Evolutionary conservation across 2,888 invertebrate species (phyloP), one percentile per base, ranked within the genome.

Genomic region (Clitarchus hookeri): DNA sequence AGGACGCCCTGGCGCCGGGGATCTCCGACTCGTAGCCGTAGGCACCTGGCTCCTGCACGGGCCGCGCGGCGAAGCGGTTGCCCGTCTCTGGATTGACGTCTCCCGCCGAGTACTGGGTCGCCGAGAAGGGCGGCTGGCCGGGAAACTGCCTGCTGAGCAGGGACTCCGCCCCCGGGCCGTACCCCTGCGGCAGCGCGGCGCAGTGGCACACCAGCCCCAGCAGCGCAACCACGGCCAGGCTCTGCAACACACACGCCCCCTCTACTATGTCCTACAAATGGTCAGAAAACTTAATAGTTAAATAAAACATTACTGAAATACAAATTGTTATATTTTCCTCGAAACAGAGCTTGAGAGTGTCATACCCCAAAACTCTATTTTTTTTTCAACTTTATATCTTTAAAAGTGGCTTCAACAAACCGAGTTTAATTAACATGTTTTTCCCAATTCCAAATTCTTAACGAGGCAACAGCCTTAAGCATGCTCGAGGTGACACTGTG

Each of bases 21-120:
- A 82, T 19, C 82, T 27, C 82, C 1, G 27, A 27, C 27, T 82
- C 82, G 82, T 82, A 82, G 44, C 82, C 82, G 27, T 82, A 82
- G 16, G 27, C 16, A 19, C 36, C 80, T 6, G 80, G 80, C 19
- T 36, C 80, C 4, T 9, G 16, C 11, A 36, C 4, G 16, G 36
- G 26, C 13, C 13, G 13, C 36, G 27, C 80, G 9, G 80, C 36
- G 80, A 80, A 80, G 27, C 80, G 80, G 27, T 26, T 25, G 26
- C 80, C 80, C 8, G 80, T 80, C 80, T 26, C 26, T 6, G 80
- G 80, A 25, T 26, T 80, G 12, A 80, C 26, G 19, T 80, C 80
- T 8, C 80, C 80, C 6, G 80, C 80, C 23, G 19, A 16, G 26
- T 78, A 78, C 26, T 78, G 78, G 6, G 78, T 78, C 9, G 78